A percentile compares a stretch with the other conserved stretches of the same genome.
These are phyloP conservation scores for Esox lucius DNA, from an alignment of 2,797 vertebrate genomes.

Conservation along the genomic window DNA sequence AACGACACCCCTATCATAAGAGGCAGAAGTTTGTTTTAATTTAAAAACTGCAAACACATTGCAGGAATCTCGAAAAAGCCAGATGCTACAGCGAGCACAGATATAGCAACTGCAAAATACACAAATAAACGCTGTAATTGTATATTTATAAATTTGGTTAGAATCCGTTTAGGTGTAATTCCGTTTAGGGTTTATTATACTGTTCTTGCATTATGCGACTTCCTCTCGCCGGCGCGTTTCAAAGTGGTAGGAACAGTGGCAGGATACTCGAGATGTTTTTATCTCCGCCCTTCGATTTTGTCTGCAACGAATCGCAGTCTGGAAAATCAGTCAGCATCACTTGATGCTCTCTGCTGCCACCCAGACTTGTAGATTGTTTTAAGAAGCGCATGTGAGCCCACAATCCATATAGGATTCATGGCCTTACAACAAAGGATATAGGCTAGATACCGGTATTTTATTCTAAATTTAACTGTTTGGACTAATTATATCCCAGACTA, in stretches of 20 bases:
- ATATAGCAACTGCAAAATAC: slow-evolving; percentile 20
- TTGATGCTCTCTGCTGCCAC: slow-evolving; percentile 68
- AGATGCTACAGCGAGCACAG: slow-evolving; percentile 29
- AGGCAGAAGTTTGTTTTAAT: slow-evolving; percentile 55
- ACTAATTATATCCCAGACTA: no score
- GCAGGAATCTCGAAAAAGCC: slow-evolving; percentile 24
- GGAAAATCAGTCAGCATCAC: slow-evolving; percentile 37
- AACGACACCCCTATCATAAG: slow-evolving; percentile 48
- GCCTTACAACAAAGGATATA: no score
- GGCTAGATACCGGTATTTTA: no score
- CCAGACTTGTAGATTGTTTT: slow-evolving; percentile 20
- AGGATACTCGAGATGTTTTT: slow-evolving; percentile 24
- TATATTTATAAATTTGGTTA: no score
- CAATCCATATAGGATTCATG: background rate
- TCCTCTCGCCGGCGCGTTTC: slow-evolving; percentile 37
- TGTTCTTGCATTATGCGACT: background rate
- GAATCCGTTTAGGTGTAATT: background rate
- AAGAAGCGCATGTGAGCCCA: background rate
- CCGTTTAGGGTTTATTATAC: slow-evolving; percentile 36
- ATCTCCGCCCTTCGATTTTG: slow-evolving; percentile 69
- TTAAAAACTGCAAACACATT: slow-evolving; percentile 50
- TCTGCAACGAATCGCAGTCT: slow-evolving; percentile 37
- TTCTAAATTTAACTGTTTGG: no score
- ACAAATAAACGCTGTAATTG: background rate
- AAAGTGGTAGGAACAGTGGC: slow-evolving; percentile 41